phyloP scores from a whole-genome alignment of 2,888 invertebrate species.

The Agonopterix arenella region DNA sequence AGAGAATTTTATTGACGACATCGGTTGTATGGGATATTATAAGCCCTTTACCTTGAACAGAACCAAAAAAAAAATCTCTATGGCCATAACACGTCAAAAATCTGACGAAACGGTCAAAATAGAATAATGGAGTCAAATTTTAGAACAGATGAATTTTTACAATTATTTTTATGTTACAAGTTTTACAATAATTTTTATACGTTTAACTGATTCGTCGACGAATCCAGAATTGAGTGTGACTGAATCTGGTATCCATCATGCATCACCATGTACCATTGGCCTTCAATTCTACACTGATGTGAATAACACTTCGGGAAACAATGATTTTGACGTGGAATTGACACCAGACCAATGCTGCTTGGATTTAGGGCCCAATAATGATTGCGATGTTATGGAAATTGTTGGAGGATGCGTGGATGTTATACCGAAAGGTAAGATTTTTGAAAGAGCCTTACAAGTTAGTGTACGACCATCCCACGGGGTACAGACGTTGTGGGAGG shows the following conservation, averaged over 20 bases:
- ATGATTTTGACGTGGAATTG: conserved; percentile 37
- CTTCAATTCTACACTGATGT: conserved; percentile 37
- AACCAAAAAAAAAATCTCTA: too few relatives aligned
- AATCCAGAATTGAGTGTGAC: conserved; percentile 19
- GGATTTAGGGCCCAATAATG: conserved; percentile 19
- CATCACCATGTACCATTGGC: conserved; percentile 31
- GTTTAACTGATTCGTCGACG: conserved; percentile 11
- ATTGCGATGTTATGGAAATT: conserved; percentile 42
- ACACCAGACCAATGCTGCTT: conserved; percentile 51
- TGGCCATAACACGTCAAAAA: background rate
- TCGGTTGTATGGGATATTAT: too few relatives aligned
- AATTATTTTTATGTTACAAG: conserved; percentile 38
- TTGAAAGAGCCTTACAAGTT: background rate
- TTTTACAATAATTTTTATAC: conserved; percentile 25
- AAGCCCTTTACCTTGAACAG: too few relatives aligned
- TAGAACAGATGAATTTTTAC: conserved; percentile 48
- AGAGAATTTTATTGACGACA: too few relatives aligned
- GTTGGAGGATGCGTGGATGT: conserved; percentile 33
- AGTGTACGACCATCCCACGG: too few relatives aligned
- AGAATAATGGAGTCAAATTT: background rate
- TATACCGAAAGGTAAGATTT: conserved; percentile 34
- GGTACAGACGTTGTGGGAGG: too few relatives aligned
- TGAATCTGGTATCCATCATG: conserved; percentile 26
- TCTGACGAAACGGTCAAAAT: background rate
- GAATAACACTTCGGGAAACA: conserved; percentile 36